A percentile compares a stretch with the other conserved stretches of the same genome.
Evolutionary conservation across 1,140 invertebrate genomes (phyloP).

Genomic region (Colletes gigas): DNA sequence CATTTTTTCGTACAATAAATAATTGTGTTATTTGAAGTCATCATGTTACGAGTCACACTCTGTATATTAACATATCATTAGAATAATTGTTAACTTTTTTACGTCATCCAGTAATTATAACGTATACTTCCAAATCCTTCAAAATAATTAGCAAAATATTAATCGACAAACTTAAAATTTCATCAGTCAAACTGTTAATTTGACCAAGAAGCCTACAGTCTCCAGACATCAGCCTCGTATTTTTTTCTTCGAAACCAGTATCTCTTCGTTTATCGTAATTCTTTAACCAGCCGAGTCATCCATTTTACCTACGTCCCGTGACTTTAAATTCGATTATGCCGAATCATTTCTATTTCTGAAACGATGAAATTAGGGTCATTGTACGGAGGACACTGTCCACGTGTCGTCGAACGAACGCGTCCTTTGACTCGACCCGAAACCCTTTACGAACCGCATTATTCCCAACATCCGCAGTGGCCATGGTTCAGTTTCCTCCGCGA

Average conservation of each 20-base stretch:
- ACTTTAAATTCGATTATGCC: slow-evolving; percentile 33
- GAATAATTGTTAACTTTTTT: too few relatives aligned
- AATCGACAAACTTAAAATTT: too few relatives aligned
- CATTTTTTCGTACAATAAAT: too few relatives aligned
- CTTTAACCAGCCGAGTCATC: slow-evolving; percentile 12
- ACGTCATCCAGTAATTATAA: too few relatives aligned
- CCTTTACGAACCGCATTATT: slow-evolving; percentile 9
- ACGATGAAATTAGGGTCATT: slow-evolving; percentile 58
- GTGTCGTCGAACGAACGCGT: slow-evolving; percentile 45
- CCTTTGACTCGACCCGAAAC: slow-evolving; percentile 40
- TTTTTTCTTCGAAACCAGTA: not conserved
- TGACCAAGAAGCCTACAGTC: too few relatives aligned
- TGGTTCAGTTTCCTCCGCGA: not conserved
- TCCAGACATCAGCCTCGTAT: not conserved
- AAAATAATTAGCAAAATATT: too few relatives aligned
- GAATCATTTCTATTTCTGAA: slow-evolving; percentile 65
- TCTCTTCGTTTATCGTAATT: not conserved
- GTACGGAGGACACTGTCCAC: slow-evolving; percentile 37
- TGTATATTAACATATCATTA: too few relatives aligned
- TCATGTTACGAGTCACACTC: too few relatives aligned
- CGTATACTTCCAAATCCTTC: too few relatives aligned
- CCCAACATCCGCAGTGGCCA: not conserved
- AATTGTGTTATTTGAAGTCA: too few relatives aligned
- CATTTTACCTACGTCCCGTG: not conserved
- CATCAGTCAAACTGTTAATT: too few relatives aligned